Conservation (phyloP, 2,797 vertebrate species). For the Onychomys arenicola region DNA sequence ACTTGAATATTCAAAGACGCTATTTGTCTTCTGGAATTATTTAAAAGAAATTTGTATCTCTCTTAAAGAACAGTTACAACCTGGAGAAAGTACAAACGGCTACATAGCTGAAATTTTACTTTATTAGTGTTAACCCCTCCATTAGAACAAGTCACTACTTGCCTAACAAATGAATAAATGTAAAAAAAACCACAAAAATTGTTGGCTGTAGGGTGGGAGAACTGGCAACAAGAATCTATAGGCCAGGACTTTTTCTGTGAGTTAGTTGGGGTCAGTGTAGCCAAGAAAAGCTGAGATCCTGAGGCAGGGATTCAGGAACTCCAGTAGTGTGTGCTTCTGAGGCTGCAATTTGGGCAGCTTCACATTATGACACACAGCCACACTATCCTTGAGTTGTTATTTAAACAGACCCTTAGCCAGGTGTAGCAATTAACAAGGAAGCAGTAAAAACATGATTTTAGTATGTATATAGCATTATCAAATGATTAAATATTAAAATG, state of each 20-base stretch:
- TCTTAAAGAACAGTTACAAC: not conserved
- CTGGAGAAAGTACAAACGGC: slow-evolving; percentile 5
- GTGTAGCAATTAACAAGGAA: not conserved
- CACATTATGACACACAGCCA: not conserved
- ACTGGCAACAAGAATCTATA: not conserved
- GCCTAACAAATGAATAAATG: not conserved
- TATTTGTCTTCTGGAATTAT: not conserved
- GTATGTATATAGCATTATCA: not conserved
- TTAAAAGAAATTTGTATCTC: not conserved
- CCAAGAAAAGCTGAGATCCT: not conserved
- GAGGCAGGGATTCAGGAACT: not conserved
- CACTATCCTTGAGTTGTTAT: not conserved
- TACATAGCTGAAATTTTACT: slow-evolving; percentile 21
- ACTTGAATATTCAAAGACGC: slow-evolving; percentile 22
- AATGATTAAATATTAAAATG: slow-evolving; percentile 38
- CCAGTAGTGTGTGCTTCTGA: not conserved
- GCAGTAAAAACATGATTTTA: slow-evolving; percentile 47
- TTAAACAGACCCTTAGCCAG: slow-evolving; percentile 35
- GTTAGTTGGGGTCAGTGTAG: too few species aligned
- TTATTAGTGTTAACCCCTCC: not conserved
- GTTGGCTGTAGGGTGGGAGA: not conserved
- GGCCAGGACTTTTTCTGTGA: not conserved
- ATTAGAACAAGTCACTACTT: not conserved
- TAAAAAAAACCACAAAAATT: slow-evolving; percentile 32
- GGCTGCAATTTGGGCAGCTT: not conserved